Evolutionary conservation across 2,888 invertebrate species (phyloP).

Genomic region (Cephus runcator): DNA sequence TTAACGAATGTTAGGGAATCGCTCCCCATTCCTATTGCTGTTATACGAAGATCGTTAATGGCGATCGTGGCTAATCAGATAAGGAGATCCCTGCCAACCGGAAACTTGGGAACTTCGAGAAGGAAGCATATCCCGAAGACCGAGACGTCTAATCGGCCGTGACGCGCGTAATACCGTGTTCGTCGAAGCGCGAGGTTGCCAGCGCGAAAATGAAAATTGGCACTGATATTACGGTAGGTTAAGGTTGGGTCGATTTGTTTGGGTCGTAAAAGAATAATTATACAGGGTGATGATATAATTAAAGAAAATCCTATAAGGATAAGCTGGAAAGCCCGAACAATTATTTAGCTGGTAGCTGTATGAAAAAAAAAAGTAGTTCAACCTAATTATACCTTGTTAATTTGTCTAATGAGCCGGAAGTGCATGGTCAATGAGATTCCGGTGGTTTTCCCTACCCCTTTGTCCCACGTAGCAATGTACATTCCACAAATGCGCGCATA

Average conservation of each 20-base stretch:
- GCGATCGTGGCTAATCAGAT: background rate
- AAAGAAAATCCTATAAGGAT: background rate
- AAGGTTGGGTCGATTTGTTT: background rate
- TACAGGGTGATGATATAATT: background rate
- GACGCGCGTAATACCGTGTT: background rate
- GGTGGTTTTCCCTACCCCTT: background rate
- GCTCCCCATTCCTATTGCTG: background rate
- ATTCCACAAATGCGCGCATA: background rate
- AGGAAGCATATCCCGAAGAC: background rate
- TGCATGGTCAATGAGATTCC: background rate
- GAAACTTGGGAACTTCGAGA: background rate
- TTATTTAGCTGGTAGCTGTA: background rate
- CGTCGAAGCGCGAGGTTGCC: background rate
- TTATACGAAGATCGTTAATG: background rate
- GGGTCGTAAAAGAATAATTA: background rate
- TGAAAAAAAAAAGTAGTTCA: background rate
- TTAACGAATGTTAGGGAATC: background rate
- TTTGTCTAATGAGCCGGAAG: slow-evolving; percentile 1
- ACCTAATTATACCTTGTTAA: background rate
- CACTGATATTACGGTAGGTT: background rate
- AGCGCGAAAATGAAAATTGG: background rate
- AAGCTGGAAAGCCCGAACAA: background rate
- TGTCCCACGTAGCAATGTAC: background rate
- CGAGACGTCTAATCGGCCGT: background rate
- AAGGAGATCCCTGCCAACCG: background rate